Percentiles rank a stretch among this genome's conserved stretches.
Conservation (phyloP, 1,140 invertebrate genomes). For the Homarus americanus region DNA sequence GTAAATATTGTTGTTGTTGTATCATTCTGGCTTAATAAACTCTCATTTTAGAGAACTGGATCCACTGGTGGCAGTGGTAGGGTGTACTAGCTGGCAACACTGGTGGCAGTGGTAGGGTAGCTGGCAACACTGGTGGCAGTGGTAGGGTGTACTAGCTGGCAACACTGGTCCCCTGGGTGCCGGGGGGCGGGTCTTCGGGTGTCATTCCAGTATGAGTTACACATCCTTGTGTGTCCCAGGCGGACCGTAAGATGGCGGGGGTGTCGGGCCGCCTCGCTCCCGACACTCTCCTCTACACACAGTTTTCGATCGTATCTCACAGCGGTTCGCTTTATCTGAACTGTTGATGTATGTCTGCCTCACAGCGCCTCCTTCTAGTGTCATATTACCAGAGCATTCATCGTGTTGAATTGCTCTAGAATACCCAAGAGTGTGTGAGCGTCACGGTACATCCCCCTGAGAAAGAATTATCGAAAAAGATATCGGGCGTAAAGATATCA, state of each 20-base stretch:
- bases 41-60: neutral
- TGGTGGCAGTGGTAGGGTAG: neutral
- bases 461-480: slow-evolving; percentile 31
- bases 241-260: slow-evolving; percentile 54
- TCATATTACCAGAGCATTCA: neutral
- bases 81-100: neutral
- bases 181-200: slow-evolving; percentile 26
- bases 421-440: neutral
- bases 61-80: neutral
- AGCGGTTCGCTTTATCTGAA: neutral
- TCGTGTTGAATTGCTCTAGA: neutral
- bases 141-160: neutral
- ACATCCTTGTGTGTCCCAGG: slow-evolving; percentile 43
- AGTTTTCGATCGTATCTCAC: slow-evolving; percentile 45
- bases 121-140: neutral
- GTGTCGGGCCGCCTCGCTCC: slow-evolving; percentile 19
- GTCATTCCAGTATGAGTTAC: slow-evolving; percentile 54
- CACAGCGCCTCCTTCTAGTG: neutral
- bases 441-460: neutral
- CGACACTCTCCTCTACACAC: neutral
- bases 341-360: neutral
- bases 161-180: slow-evolving; percentile 14
- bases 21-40: neutral
- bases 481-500: slow-evolving; percentile 47
- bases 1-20: too few species aligned